A percentile compares a stretch with the other conserved stretches of the same genome.
phyloP scores from a whole-genome alignment of 1,140 invertebrate species.

The Drosophila micromelanica region DNA sequence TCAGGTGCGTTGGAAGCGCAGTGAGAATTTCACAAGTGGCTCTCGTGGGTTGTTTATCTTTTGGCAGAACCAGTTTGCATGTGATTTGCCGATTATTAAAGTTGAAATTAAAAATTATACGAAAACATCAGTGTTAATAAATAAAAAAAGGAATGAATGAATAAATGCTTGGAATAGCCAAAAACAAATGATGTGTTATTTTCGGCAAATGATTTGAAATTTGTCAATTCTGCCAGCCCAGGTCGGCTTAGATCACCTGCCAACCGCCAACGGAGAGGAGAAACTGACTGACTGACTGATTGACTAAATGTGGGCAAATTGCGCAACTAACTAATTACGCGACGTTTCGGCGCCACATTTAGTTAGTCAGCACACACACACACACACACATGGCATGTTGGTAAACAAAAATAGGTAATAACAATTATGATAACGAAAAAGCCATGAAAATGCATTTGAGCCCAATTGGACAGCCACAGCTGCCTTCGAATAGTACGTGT shows the following conservation, averaged over 20 bases:
- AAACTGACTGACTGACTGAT: constrained; percentile 9
- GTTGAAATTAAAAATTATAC: constrained; percentile 16
- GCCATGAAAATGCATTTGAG: constrained; percentile 31
- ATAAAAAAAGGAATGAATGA: constrained; percentile 17
- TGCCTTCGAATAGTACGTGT: constrained; percentile 72
- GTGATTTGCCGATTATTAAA: constrained; percentile 23
- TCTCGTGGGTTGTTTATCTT: constrained; percentile 23
- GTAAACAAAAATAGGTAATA: constrained; percentile 18
- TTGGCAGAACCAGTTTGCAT: constrained; percentile 38
- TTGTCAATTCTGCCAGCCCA: constrained; percentile 33
- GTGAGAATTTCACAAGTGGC: constrained; percentile 40
- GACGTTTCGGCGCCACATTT: constrained; percentile 48
- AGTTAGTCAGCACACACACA: constrained; percentile 48
- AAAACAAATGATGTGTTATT: constrained; percentile 40
- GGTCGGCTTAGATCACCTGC: constrained; percentile 62
- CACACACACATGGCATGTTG: not conserved
- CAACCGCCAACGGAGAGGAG: not conserved
- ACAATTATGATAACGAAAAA: constrained; percentile 53
- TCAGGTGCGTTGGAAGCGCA: constrained; percentile 35
- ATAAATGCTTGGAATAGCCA: constrained; percentile 1
- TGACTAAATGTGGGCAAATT: constrained; percentile 53
- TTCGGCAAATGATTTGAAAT: constrained; percentile 52
- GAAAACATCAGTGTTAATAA: constrained; percentile 29
- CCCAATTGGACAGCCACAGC: constrained; percentile 27
- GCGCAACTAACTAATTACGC: constrained; percentile 72